Percentiles rank a stretch among this genome's conserved stretches.
Evolutionary conservation across 1,140 invertebrate genomes (phyloP).

Genomic region (Drosophila ficusphila): DNA sequence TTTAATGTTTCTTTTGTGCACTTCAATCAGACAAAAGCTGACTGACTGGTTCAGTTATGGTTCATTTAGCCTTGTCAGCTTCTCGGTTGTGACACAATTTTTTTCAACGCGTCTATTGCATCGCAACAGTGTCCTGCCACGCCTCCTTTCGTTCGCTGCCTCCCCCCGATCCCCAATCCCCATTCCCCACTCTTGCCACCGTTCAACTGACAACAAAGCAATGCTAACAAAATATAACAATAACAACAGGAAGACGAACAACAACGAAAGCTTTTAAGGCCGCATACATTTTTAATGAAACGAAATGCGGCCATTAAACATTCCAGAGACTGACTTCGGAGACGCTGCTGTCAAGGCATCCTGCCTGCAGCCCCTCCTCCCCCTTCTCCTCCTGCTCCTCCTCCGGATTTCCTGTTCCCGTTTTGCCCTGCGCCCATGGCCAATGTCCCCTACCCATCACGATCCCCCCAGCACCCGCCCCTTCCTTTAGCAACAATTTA

Average conservation of each 20-base stretch:
- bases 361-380: not conserved
- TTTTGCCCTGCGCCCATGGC: conserved; percentile 37
- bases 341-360: conserved; percentile 38
- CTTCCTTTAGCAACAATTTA: conserved; percentile 71
- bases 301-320: conserved; percentile 80
- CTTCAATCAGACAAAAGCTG: not conserved
- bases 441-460: conserved; percentile 29
- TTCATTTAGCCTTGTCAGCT: conserved; percentile 44
- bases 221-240: conserved; percentile 43
- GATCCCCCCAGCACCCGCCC: not conserved
- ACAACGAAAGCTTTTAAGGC: conserved; percentile 78
- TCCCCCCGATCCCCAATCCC: too few relatives aligned
- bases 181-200: too few relatives aligned
- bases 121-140: conserved; percentile 3
- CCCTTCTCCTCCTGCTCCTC: not conserved
- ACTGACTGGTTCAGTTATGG: conserved; percentile 29
- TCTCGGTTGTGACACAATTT: conserved; percentile 25
- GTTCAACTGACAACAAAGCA: conserved; percentile 24
- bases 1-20: too few relatives aligned
- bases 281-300: conserved; percentile 81
- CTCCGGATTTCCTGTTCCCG: too few relatives aligned
- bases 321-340: conserved; percentile 51
- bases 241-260: conserved; percentile 34
- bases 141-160: not conserved
- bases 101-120: conserved; percentile 6